A percentile compares a stretch with the other conserved stretches of the same genome.
phyloP scores from a whole-genome alignment of 2,888 invertebrate species.

The Lepidochrysops patricia region DNA sequence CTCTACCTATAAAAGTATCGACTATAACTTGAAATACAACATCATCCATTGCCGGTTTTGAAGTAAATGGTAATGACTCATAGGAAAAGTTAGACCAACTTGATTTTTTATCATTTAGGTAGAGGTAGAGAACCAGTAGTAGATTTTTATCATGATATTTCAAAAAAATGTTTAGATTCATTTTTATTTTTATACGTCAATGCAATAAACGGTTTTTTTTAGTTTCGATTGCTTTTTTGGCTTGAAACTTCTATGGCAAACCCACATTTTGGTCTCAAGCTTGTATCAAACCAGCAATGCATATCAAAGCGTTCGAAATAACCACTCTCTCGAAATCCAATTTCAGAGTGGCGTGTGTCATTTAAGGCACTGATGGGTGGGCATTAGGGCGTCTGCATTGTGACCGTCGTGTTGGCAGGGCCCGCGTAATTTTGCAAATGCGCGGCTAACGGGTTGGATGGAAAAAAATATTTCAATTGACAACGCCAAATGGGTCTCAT shows the following conservation, averaged over 20 bases:
- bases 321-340: constrained; percentile 32
- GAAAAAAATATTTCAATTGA: constrained; percentile 54
- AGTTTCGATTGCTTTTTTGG: too few species aligned
- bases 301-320: constrained; percentile 19
- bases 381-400: constrained; percentile 70
- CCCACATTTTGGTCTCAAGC: too few species aligned
- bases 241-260: too few species aligned
- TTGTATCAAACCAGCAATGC: constrained; percentile 32
- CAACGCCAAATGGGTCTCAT: constrained; percentile 27
- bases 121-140: too few species aligned
- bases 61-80: neutral
- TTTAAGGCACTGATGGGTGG: constrained; percentile 67
- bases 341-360: constrained; percentile 67
- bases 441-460: constrained; percentile 42
- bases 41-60: constrained; percentile 33
- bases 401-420: constrained; percentile 62
- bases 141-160: too few species aligned
- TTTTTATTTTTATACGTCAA: too few species aligned
- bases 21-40: neutral
- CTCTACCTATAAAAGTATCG: constrained; percentile 26
- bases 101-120: too few species aligned
- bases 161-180: too few species aligned
- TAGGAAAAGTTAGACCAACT: too few species aligned
- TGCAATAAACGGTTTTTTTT: too few species aligned
- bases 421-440: constrained; percentile 63